Conservation (phyloP, 1,140 invertebrate species). For the Ctenoplectra terminalis region DNA sequence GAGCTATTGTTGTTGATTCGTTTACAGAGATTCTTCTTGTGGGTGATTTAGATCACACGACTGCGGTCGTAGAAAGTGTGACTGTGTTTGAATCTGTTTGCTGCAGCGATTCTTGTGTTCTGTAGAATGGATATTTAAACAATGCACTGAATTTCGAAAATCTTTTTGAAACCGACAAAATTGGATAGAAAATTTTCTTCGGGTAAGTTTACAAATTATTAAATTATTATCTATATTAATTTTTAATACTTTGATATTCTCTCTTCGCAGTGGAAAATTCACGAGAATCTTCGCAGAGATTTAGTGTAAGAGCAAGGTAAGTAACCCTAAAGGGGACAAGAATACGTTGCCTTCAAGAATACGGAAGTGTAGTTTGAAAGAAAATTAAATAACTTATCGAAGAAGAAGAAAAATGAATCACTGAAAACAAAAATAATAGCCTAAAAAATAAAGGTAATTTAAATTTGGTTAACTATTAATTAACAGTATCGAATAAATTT, state of each 20-base stretch:
- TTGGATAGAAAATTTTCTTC: neutral
- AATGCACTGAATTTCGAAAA: too few relatives aligned
- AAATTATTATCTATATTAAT: neutral
- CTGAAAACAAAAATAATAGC: neutral
- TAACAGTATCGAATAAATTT: too few relatives aligned
- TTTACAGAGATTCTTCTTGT: slow-evolving; percentile 1
- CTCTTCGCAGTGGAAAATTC: neutral
- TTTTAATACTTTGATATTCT: neutral
- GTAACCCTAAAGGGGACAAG: neutral
- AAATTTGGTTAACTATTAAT: too few relatives aligned
- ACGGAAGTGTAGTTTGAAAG: neutral
- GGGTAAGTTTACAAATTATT: neutral
- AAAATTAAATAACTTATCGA: neutral
- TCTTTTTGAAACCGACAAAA: neutral
- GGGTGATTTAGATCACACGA: neutral
- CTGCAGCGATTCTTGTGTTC: neutral
- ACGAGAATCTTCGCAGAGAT: slow-evolving; percentile 6
- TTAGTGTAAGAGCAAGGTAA: neutral
- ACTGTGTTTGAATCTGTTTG: neutral
- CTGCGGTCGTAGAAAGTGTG: neutral
- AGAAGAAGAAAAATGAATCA: neutral
- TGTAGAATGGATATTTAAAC: too few relatives aligned
- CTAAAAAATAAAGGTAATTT: neutral
- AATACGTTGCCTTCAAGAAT: neutral
- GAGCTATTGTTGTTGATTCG: neutral